Percentiles rank a stretch among this genome's conserved stretches.
Evolutionary conservation across 2,113 vertebrate species (phyloP).

Genomic region (Salvelinus alpinus): DNA sequence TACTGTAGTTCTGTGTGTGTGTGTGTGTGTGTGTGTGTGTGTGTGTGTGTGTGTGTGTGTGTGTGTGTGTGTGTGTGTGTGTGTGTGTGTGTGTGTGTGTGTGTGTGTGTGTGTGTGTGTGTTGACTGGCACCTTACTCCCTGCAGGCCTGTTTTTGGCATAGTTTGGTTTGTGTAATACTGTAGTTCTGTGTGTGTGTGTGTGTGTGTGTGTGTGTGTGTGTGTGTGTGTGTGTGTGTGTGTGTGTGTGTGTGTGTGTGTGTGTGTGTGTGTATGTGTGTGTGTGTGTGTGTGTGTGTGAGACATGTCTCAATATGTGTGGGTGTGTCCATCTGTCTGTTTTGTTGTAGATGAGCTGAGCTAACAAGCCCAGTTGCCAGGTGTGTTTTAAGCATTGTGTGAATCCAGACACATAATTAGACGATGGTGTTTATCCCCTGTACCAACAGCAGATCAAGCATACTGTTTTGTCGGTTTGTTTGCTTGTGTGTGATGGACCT

Average conservation of each 20-base stretch:
- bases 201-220: background rate
- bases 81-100: too few species aligned
- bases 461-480: background rate
- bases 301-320: background rate
- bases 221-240: background rate
- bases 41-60: too few species aligned
- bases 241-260: background rate
- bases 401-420: background rate
- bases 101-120: too few species aligned
- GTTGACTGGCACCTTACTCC: too few species aligned
- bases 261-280: background rate
- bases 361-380: slow-evolving; percentile 1
- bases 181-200: background rate
- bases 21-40: too few species aligned
- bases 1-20: too few species aligned
- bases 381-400: background rate
- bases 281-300: background rate
- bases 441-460: too few species aligned
- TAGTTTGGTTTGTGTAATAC: too few species aligned
- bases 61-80: too few species aligned
- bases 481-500: too few species aligned
- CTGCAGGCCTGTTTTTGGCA: too few species aligned
- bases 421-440: background rate
- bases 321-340: background rate
- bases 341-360: background rate